Evolutionary conservation across 2,797 vertebrate genomes (phyloP), one percentile per base, ranked within the genome.

Genomic region (Acridotheres tristis): DNA sequence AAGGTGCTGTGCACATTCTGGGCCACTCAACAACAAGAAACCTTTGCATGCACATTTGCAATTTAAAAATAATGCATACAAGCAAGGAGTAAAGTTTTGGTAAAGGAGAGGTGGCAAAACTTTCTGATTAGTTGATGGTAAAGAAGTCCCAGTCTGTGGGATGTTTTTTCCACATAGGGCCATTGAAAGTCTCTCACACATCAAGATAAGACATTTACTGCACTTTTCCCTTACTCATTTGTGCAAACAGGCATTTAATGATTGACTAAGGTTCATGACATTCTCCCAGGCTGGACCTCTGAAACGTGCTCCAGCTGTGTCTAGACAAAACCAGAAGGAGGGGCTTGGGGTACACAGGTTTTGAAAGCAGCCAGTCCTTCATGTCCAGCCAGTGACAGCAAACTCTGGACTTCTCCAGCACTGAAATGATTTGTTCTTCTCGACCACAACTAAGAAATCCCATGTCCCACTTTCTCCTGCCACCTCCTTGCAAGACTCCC

Each of bases 21-120:
- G 12, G 43, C n/a, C 63, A 8, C 58, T 65, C 43, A 50, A 30
- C 5, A 69, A 55, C 32, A 67, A 55, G 16, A 80, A 71, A 77
- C 4, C 2, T 51, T 47, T 7, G 8, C 0, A 0, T 7, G 11
- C 23, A 22, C 4, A 30, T 25, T 32, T 58, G 8, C 3, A 8
- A 59, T 30, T 84, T n/a, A 26, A 43, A 90, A 76, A 40, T 34
- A 55, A 59, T 0, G 0, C 22, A 38, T 2, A 2, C 1, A 13
- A 16, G 14, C 5, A 14, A 79, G 20, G 3, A 75, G 32, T 5
- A 23, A 48, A 12, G 13, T 47, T 79, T 55, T 65, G 29, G 22
- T 16, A 36, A 36, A 48, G 19, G 11, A 18, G 10, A 54, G 8
- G 29, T 30, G 18, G 19, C 11, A 74, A 72, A 68, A 19, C 20